These are phyloP conservation scores for Condylura cristata DNA, from an alignment of 2,113 vertebrate species.

Conservation along the genomic window DNA sequence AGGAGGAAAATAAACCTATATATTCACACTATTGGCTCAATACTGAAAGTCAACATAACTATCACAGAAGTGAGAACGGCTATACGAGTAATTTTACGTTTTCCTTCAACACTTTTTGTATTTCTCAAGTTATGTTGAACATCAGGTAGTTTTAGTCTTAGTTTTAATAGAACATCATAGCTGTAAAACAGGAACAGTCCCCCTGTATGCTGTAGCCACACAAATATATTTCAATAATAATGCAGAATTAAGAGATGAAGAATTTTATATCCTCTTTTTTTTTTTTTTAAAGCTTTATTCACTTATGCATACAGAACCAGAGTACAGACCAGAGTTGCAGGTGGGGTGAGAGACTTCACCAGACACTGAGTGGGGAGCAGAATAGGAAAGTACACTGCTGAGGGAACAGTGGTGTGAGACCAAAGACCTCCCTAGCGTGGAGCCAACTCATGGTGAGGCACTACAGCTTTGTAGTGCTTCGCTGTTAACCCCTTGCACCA, in stretches of 20 bases:
- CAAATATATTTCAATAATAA: neutral
- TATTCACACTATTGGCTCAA: neutral
- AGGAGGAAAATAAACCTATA: neutral
- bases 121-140: neutral
- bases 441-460: too few species aligned
- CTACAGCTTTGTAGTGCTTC: too few species aligned
- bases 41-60: neutral
- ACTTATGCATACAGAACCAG: too few species aligned
- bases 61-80: neutral
- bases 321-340: too few species aligned
- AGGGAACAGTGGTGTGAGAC: too few species aligned
- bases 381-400: too few species aligned
- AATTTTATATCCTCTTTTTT: neutral
- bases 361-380: too few species aligned
- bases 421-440: too few species aligned
- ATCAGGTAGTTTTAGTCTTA: neutral
- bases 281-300: too few species aligned
- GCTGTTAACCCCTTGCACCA: too few species aligned
- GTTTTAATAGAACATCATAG: neutral
- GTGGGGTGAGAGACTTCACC: too few species aligned
- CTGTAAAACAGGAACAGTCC: neutral
- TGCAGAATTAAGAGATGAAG: neutral
- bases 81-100: neutral
- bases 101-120: neutral
- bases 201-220: neutral